phyloP scores from a whole-genome alignment of 1,140 invertebrate genomes.

The Chlorops oryzae region DNA sequence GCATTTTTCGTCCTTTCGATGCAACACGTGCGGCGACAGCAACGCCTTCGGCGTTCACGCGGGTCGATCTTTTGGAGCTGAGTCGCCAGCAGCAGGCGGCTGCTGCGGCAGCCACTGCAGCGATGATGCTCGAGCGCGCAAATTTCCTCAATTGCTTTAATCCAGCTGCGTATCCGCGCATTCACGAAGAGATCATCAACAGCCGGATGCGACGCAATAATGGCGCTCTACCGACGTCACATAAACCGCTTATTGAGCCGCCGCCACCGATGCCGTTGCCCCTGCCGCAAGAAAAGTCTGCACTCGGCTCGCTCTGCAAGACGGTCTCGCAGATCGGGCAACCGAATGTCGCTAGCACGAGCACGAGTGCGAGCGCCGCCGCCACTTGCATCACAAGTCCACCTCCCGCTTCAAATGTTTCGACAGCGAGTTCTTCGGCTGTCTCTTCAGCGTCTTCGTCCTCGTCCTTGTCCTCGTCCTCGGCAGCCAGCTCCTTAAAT shows the following conservation, averaged over 20 bases:
- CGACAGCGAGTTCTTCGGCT: slow-evolving; percentile 30
- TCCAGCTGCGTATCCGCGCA: slow-evolving; percentile 43
- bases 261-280: slow-evolving; percentile 11
- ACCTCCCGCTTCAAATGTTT: slow-evolving; percentile 38
- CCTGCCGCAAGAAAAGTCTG: slow-evolving; percentile 28
- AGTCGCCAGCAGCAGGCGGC: slow-evolving; percentile 41
- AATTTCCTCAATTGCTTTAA: slow-evolving; percentile 46
- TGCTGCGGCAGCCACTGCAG: slow-evolving; percentile 38
- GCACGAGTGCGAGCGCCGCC: slow-evolving; percentile 15
- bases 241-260: slow-evolving; percentile 11
- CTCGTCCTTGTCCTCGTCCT: slow-evolving; percentile 35
- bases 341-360: slow-evolving; percentile 12
- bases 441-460: slow-evolving; percentile 25
- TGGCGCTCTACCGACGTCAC: slow-evolving; percentile 10
- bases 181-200: slow-evolving; percentile 45
- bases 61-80: slow-evolving; percentile 41
- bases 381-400: slow-evolving; percentile 30
- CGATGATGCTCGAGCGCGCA: slow-evolving; percentile 45
- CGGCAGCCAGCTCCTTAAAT: slow-evolving; percentile 29
- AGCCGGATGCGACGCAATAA: slow-evolving; percentile 34
- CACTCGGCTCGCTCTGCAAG: slow-evolving; percentile 56
- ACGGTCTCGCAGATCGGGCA: slow-evolving; percentile 59
- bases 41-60: slow-evolving; percentile 42
- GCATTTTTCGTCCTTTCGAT: slow-evolving; percentile 43
- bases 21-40: slow-evolving; percentile 26